Percentiles rank a stretch among this genome's conserved stretches.
Conservation (phyloP, 2,797 vertebrate genomes). For the Diplodus puntazzo region DNA sequence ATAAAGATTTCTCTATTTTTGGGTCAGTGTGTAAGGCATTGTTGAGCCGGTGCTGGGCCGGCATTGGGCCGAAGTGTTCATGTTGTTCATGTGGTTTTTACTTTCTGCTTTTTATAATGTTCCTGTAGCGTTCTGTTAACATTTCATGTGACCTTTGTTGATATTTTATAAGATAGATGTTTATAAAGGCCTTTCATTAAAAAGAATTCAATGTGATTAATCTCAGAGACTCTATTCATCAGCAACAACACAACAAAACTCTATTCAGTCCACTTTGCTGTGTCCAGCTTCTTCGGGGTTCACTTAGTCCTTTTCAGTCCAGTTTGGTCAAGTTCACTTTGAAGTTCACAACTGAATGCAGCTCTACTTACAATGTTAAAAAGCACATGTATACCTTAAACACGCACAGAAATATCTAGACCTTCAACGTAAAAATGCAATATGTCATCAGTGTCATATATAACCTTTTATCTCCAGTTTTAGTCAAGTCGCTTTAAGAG, state of each 20-base stretch:
- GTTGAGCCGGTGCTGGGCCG: not conserved
- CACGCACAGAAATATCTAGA: not conserved
- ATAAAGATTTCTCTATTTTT: slow-evolving; percentile 81
- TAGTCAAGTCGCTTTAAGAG: not conserved
- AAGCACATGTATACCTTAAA: not conserved
- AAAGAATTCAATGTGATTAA: slow-evolving; percentile 63
- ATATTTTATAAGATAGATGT: slow-evolving; percentile 83
- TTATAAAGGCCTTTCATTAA: slow-evolving; percentile 81
- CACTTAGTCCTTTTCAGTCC: not conserved
- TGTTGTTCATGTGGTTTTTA: slow-evolving; percentile 73
- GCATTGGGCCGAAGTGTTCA: slow-evolving; percentile 44
- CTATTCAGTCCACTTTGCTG: not conserved
- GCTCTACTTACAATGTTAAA: not conserved
- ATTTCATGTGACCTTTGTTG: slow-evolving; percentile 75
- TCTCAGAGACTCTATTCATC: slow-evolving; percentile 49
- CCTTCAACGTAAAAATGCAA: no score
- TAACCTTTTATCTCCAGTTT: not conserved
- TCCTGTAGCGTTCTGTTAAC: slow-evolving; percentile 72
- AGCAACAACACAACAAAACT: slow-evolving; percentile 7
- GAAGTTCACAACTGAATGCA: not conserved
- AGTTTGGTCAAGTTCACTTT: not conserved
- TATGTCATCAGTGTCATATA: not conserved
- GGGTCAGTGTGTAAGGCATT: slow-evolving; percentile 54
- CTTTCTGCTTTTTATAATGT: slow-evolving; percentile 78
- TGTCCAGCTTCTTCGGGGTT: not conserved